Evolutionary conservation across 2,888 invertebrate genomes (phyloP).

Genomic region (Atherix ibis): DNA sequence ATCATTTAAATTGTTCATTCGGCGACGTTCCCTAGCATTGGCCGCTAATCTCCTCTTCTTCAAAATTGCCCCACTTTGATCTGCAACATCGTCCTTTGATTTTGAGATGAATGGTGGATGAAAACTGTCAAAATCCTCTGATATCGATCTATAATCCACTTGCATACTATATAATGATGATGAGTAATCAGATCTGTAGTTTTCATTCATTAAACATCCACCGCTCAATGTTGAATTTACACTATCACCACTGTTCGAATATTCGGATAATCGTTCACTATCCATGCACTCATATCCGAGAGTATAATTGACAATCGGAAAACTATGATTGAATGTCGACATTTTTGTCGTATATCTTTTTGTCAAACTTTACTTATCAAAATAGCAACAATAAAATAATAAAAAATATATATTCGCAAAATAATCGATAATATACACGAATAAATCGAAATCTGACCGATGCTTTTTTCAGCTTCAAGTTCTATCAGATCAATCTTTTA

Average conservation of each 20-base stretch:
- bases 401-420: too few species aligned
- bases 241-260: neutral
- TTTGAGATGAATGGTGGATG: too few species aligned
- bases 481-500: too few species aligned
- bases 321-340: neutral
- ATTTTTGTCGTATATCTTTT: too few species aligned
- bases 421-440: too few species aligned
- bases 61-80: constrained; percentile 35
- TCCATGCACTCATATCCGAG: neutral
- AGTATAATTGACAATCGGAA: neutral
- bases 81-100: too few species aligned
- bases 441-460: too few species aligned
- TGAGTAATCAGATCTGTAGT: neutral
- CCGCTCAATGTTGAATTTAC: neutral
- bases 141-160: too few species aligned
- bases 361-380: too few species aligned
- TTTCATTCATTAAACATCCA: neutral
- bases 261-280: neutral
- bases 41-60: constrained; percentile 50
- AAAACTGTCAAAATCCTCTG: too few species aligned
- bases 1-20: constrained; percentile 59
- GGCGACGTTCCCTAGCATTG: constrained; percentile 53
- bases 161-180: neutral
- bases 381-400: too few species aligned
- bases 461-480: too few species aligned